These are phyloP conservation scores for Myiagra hebetior DNA, from an alignment of 2,113 vertebrate species.

Conservation along the genomic window DNA sequence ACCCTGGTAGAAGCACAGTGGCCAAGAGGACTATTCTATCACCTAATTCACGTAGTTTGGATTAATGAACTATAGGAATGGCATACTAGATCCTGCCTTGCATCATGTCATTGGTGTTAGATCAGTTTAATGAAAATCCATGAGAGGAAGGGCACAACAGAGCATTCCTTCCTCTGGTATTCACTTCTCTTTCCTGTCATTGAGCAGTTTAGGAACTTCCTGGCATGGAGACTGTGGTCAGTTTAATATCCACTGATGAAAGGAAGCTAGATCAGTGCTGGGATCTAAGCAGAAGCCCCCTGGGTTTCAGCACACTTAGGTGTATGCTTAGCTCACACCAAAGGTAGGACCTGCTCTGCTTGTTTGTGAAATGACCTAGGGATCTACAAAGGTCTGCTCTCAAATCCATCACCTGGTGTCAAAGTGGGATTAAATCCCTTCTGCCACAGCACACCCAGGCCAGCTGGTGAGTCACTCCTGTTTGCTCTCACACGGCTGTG, in stretches of 20 bases:
- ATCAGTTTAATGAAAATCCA: neutral
- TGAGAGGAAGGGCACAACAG: neutral
- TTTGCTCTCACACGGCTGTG: slow-evolving; percentile 15
- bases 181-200: neutral
- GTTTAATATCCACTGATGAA: neutral
- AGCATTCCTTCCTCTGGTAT: neutral
- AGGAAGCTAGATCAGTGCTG: neutral
- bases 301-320: neutral
- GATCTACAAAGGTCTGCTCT: neutral
- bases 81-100: neutral
- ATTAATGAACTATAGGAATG: neutral
- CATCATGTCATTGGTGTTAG: neutral
- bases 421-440: neutral
- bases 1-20: neutral
- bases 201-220: neutral
- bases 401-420: slow-evolving; percentile 13
- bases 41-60: neutral
- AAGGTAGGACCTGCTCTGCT: neutral
- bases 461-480: slow-evolving; percentile 15
- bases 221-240: neutral
- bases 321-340: neutral
- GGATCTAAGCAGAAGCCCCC: neutral
- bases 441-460: neutral
- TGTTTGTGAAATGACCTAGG: neutral
- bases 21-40: neutral